Base-by-base conservation (phyloP, 2,888 invertebrate species). In the Xylophagus ater region DNA sequence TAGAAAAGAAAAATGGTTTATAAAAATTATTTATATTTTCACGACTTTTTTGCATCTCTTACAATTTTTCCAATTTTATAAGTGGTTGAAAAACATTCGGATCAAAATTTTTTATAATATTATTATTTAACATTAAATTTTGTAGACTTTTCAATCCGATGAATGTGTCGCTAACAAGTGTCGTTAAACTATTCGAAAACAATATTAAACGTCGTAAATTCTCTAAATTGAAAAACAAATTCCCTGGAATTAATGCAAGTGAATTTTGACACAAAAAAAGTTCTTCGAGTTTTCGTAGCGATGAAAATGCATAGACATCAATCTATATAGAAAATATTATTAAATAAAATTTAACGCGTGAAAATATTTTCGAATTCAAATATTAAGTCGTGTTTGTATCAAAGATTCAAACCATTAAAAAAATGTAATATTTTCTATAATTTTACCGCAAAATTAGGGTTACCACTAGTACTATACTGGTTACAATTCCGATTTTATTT, bases 61-160 rank as follows among this genome's bases (percentile, higher is more conserved):
- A 76, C 72, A 67, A 64, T 51, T 65, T 67, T 49, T 58, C 70
- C 29, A 69, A 60, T 50, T 56, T 66, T 42, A 51, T 64, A 17
- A 67, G 59, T 39, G 58, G 62, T 25, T 51, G 52, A 52, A 67
- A 74, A 1, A 57, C 66, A 42, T 53, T 65, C 13, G 59, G 53
- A 36, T 67, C 57, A 36, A 71, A 61, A 30, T 59, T 55, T 34
- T 68, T 67, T 2, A 78, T 47, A 23, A 70, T 53, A 48, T 78
- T 78, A 51, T 77, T 74, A 50, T 74, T 74, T n/a, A 78, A 56
- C 54, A 73, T 67, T 2, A 78, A 56, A 40, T 65, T 62, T 21
- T 65, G 62, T 3, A 78, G 53, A 46, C 67, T 66, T 13, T 49
- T 45, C 7, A 76, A 56, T 0, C 70, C 68, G 10, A 52, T 46